These are phyloP conservation scores for Bubo scandiacus DNA, from an alignment of 2,113 vertebrate genomes.

Conservation along the genomic window DNA sequence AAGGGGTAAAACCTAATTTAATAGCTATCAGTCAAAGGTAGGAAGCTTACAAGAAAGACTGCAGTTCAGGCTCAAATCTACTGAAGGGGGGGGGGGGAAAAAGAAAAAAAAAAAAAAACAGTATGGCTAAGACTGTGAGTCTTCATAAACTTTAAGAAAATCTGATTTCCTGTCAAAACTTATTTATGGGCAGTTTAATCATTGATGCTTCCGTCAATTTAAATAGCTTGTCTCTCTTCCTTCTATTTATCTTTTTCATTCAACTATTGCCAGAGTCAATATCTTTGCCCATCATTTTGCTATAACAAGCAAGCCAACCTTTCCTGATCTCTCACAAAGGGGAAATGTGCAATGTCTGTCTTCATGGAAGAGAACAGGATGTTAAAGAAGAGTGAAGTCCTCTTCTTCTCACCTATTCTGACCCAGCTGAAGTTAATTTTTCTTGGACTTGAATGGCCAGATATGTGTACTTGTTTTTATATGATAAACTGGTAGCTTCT, in stretches of 20 bases:
- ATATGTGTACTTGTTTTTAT: neutral
- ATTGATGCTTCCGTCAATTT: neutral
- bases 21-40: conserved; percentile 61
- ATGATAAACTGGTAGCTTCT: neutral
- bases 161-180: neutral
- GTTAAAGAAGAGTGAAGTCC: neutral
- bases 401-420: neutral
- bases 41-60: neutral
- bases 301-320: neutral
- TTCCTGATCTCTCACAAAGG: neutral
- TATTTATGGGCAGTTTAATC: neutral
- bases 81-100: neutral
- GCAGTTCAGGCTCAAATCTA: neutral
- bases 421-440: neutral
- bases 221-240: neutral
- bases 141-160: neutral
- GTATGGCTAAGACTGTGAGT: neutral
- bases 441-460: neutral
- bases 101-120: neutral
- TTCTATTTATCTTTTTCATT: neutral
- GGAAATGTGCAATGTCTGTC: neutral
- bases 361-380: neutral
- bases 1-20: conserved; percentile 66
- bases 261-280: neutral
- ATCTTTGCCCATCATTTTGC: neutral